Conservation (phyloP, 2,888 invertebrate species). For the Synanthedon tipuliformis region DNA sequence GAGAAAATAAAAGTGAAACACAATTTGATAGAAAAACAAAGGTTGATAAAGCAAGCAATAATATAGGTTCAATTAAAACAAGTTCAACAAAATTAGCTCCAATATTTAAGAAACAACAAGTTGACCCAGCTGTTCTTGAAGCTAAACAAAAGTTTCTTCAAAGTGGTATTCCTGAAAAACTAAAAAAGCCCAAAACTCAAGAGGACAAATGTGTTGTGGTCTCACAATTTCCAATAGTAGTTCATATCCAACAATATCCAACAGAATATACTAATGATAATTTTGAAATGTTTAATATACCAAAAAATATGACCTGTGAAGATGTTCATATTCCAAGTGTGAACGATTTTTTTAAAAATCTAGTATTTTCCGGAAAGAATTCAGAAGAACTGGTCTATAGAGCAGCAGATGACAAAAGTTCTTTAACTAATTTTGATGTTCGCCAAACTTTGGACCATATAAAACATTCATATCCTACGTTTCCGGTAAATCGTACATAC, state of each 20-base stretch:
- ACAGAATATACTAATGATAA: neutral
- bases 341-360: neutral
- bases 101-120: slow-evolving; percentile 74
- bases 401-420: no score
- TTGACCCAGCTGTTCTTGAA: slow-evolving; percentile 68
- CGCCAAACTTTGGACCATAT: slow-evolving; percentile 51
- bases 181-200: slow-evolving; percentile 67
- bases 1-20: slow-evolving; percentile 1
- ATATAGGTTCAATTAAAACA: slow-evolving; percentile 40
- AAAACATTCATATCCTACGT: slow-evolving; percentile 70
- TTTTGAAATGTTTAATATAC: neutral
- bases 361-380: neutral
- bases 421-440: no score
- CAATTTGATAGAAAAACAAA: slow-evolving; percentile 1
- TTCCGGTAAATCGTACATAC: slow-evolving; percentile 76
- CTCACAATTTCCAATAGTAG: slow-evolving; percentile 71
- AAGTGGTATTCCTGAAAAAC: slow-evolving; percentile 76
- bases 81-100: slow-evolving; percentile 72
- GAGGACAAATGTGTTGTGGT: slow-evolving; percentile 39
- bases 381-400: no score
- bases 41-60: slow-evolving; percentile 73
- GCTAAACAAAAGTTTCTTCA: slow-evolving; percentile 78
- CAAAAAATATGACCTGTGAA: neutral
- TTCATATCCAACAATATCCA: slow-evolving; percentile 72
- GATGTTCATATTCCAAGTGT: neutral